Conservation (phyloP, 2,888 invertebrate species). For the Dyspetes luteomarginatus region DNA sequence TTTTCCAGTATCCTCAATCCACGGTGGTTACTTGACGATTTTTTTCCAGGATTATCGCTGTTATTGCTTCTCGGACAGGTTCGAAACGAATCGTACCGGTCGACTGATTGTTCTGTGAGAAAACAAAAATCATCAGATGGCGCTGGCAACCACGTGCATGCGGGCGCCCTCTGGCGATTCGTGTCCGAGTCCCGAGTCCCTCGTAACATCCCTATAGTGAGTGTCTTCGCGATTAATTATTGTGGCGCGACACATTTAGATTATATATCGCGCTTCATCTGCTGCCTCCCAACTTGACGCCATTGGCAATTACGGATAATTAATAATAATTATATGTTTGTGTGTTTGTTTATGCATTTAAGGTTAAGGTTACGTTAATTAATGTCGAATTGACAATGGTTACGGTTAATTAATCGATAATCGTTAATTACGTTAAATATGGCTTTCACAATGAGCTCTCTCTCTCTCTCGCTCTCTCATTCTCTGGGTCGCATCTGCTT, state of each 20-base stretch:
- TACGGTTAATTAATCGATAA: constrained; percentile 81
- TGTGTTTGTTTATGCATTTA: constrained; percentile 66
- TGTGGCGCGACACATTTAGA: constrained; percentile 70
- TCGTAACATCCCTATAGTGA: constrained; percentile 78
- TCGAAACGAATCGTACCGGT: neutral
- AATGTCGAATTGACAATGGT: constrained; percentile 70
- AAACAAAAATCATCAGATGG: neutral
- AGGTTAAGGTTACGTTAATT: constrained; percentile 68
- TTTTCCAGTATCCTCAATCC: neutral
- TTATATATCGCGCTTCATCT: constrained; percentile 60
- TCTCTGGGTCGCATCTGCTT: constrained; percentile 23
- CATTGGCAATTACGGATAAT: constrained; percentile 73
- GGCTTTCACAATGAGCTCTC: constrained; percentile 70
- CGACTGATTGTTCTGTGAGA: neutral
- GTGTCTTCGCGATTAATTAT: constrained; percentile 82
- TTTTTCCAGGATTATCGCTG: neutral
- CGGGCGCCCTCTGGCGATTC: constrained; percentile 79
- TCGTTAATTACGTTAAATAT: constrained; percentile 80
- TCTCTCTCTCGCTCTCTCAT: constrained; percentile 39
- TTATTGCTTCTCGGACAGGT: neutral
- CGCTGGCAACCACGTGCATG: constrained; percentile 52
- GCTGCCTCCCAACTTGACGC: constrained; percentile 62
- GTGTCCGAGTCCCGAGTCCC: constrained; percentile 80
- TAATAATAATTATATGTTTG: constrained; percentile 73
- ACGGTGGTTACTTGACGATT: neutral